Conservation (phyloP, 2,113 vertebrate genomes). For the Python bivittatus region DNA sequence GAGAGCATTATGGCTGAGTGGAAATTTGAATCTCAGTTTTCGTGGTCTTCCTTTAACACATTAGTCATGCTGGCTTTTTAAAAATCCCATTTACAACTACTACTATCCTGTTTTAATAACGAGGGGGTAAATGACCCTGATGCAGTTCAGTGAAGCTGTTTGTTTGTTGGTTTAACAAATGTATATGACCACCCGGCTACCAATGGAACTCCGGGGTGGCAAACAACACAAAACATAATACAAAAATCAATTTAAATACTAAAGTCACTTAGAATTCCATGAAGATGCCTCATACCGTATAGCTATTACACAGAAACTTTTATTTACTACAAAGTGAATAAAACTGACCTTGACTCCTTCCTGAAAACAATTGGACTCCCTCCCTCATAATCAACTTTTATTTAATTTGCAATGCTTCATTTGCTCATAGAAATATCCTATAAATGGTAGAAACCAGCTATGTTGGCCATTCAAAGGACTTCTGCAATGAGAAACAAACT, state of each 20-base stretch:
- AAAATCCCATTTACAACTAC: background rate
- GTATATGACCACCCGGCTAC: background rate
- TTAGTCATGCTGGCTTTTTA: background rate
- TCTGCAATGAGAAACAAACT: background rate
- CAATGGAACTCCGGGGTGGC: background rate
- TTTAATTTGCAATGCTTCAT: slow-evolving; percentile 40
- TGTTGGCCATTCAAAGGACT: slow-evolving; percentile 2
- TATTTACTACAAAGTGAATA: background rate
- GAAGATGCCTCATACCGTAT: background rate
- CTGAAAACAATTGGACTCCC: background rate
- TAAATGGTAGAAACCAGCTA: slow-evolving; percentile 19
- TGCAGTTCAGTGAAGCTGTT: background rate
- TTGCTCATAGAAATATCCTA: slow-evolving; percentile 4
- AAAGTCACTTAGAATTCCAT: background rate
- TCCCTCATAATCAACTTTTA: slow-evolving; percentile 18
- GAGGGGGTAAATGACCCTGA: background rate
- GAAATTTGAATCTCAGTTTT: background rate
- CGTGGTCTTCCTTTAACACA: background rate
- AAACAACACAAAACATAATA: background rate
- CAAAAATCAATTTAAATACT: slow-evolving; percentile 1
- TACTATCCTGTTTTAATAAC: background rate
- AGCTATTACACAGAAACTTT: slow-evolving; percentile 7
- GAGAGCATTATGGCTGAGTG: background rate
- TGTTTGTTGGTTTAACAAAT: background rate
- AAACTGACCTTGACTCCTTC: slow-evolving; percentile 23